These are phyloP conservation scores for Dicyrtomina minuta DNA, from an alignment of 2,888 invertebrate species.

Conservation along the genomic window DNA sequence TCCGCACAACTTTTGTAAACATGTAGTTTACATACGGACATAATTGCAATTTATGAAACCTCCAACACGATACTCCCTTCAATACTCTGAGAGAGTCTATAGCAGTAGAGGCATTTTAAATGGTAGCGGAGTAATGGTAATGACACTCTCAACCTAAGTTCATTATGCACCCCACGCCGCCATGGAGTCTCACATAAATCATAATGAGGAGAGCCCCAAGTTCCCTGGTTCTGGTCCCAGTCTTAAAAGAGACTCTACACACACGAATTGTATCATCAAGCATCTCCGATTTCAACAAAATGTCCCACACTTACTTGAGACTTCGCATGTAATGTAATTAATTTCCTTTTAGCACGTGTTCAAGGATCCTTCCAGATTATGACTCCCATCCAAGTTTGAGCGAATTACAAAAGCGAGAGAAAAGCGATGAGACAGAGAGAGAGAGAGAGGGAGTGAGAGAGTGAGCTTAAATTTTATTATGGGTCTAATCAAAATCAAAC, in stretches of 20 bases:
- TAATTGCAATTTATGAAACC: slow-evolving; percentile 28
- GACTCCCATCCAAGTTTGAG: too few species aligned
- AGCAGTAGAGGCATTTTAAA: too few species aligned
- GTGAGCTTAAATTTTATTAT: neutral
- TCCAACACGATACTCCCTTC: slow-evolving; percentile 2
- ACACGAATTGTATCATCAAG: too few species aligned
- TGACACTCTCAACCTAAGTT: slow-evolving; percentile 19
- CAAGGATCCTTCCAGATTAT: neutral
- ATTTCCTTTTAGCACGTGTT: slow-evolving; percentile 31
- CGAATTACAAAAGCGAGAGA: too few species aligned
- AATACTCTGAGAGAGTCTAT: too few species aligned
- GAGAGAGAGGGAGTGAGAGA: neutral
- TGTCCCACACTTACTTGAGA: neutral
- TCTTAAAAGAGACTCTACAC: neutral
- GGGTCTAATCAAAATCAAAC: too few species aligned
- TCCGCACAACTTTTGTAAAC: neutral
- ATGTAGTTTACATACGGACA: slow-evolving; percentile 2
- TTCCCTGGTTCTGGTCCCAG: neutral
- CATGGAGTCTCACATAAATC: slow-evolving; percentile 27
- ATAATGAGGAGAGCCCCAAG: slow-evolving; percentile 9
- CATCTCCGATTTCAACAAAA: neutral
- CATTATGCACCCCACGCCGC: slow-evolving; percentile 17
- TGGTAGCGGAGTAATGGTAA: neutral
- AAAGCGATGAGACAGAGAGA: too few species aligned
- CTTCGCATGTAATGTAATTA: slow-evolving; percentile 19